Base-by-base conservation (phyloP, 53 echinoderm and acorn worm genomes). In the Antedon mediterranea region DNA sequence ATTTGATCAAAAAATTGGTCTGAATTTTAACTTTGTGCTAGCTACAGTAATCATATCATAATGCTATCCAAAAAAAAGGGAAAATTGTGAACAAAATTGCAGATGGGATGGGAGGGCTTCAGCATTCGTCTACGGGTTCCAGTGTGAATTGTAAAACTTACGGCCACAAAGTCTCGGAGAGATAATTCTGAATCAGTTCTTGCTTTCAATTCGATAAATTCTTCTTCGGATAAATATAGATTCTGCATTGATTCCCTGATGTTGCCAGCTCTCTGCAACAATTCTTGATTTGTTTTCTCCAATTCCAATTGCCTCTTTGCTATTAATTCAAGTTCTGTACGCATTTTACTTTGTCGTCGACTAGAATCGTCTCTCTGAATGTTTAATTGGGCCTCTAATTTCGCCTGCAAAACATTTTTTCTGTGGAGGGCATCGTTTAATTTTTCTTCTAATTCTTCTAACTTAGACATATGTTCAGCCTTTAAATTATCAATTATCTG, bases 361-460 rank as follows among this genome's bases (percentile, higher is more conserved):
- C 80, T 34, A 9, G 94, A 82, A 11, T 84, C 84, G 43, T 91
- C 91, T 74, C 87, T 76, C 80, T 94, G 85, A 43, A 94, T 76
- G 72, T 87, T 91, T 33, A 94, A 83, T 78, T 94, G 91, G 0
- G 91, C 85, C 72, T 94, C 91, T 18, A 94, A 75, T 77, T 89
- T 94, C 34, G 95, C 95, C 89, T 93, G 85, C 28, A 94, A 80
- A 71, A 94, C 73, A 34, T 94, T 86, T 77, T 94, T 91, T 43
- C 89, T 84, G 75, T 90, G 91, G 15, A 33, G 41, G 31, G 85
- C 43, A 32, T 94, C 87, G 0, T 77, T 80, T 32, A 94, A 75
- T 34, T 84, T 84, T 78, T 94, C 94, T 71, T 94, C 90, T 31
- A 91, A 76, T 34, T 94, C 94, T 71, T 94, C 94, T 28, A 91